Conservation (phyloP, 1,140 invertebrate genomes). For the Orchesella cincta region DNA sequence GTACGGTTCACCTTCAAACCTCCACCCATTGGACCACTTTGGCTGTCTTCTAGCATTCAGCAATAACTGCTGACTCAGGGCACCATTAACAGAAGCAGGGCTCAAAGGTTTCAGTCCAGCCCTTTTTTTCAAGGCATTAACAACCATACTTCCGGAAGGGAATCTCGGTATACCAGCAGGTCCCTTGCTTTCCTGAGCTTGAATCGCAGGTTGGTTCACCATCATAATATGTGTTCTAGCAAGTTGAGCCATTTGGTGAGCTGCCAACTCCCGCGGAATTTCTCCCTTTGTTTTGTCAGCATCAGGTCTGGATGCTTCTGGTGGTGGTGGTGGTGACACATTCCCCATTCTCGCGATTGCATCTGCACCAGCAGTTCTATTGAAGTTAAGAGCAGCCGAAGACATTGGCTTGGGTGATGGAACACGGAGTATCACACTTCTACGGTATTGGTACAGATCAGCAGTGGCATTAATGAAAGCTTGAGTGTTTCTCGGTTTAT, state of each 20-base stretch:
- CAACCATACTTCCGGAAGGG: slow-evolving; percentile 34
- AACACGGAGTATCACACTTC: slow-evolving; percentile 3
- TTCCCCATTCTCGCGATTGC: slow-evolving; percentile 13
- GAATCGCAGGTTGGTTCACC: neutral
- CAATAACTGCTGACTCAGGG: slow-evolving; percentile 31
- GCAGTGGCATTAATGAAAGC: slow-evolving; percentile 16
- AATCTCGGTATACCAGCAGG: neutral
- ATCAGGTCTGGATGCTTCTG: neutral
- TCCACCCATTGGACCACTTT: slow-evolving; percentile 89
- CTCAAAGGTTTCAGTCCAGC: slow-evolving; percentile 50
- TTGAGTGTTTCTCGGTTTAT: slow-evolving; percentile 8
- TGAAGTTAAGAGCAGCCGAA: neutral
- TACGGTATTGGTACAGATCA: slow-evolving; percentile 24
- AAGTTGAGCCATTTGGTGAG: slow-evolving; percentile 21
- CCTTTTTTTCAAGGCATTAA: slow-evolving; percentile 48
- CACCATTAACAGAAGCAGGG: slow-evolving; percentile 45
- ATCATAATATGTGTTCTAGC: neutral
- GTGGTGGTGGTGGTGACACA: neutral
- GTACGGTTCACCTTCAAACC: slow-evolving; percentile 80
- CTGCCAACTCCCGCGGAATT: neutral
- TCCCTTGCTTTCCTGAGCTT: slow-evolving; percentile 10
- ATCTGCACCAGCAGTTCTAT: neutral
- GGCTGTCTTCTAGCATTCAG: slow-evolving; percentile 56
- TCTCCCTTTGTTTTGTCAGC: neutral
- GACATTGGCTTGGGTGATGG: neutral